Conservation (phyloP, 2,113 vertebrate species). For the Acanthisitta chloris region DNA sequence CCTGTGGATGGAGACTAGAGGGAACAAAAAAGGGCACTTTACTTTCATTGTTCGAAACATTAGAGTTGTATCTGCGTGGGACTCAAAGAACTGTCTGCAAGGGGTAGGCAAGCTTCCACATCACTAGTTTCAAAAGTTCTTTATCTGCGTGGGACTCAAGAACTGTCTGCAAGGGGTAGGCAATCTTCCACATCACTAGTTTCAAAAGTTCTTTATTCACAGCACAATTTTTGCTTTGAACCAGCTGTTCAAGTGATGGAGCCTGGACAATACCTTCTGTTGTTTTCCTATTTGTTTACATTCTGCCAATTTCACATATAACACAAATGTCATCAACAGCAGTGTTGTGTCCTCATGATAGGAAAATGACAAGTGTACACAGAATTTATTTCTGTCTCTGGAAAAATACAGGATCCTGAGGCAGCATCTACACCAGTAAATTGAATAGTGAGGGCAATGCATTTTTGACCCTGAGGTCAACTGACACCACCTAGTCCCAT, state of each 20-base stretch:
- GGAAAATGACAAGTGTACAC: background rate
- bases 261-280: constrained; percentile 30
- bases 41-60: background rate
- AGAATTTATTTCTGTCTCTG: background rate
- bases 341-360: background rate
- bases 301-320: constrained; percentile 1
- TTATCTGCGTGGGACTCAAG: background rate
- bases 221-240: background rate
- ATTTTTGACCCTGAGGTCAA: background rate
- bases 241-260: constrained; percentile 4
- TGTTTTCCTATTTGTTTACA: constrained; percentile 43
- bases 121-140: background rate
- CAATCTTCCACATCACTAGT: background rate
- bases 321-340: background rate
- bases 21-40: background rate
- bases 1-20: background rate
- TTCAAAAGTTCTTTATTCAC: constrained; percentile 11
- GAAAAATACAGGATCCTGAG: background rate
- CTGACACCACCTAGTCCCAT: background rate
- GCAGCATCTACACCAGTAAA: background rate
- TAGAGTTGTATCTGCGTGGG: background rate
- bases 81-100: background rate
- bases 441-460: background rate
- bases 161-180: background rate
- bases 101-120: background rate